Percentiles rank a stretch among this genome's conserved stretches.
phyloP scores from a whole-genome alignment of 2,113 vertebrate genomes.

The Poicephalus gulielmi region DNA sequence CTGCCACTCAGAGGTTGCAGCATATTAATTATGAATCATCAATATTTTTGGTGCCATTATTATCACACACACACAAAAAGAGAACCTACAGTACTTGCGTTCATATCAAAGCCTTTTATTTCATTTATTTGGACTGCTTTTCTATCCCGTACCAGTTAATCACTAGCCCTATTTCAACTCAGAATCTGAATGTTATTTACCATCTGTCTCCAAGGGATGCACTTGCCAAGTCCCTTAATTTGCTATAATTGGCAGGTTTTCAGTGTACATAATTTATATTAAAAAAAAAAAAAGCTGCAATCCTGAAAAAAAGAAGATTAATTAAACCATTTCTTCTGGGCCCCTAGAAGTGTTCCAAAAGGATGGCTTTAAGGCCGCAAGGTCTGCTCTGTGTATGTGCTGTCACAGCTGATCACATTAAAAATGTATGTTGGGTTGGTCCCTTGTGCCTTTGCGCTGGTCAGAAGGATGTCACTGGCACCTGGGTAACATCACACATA shows the following conservation, averaged over 20 bases:
- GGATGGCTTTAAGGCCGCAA: conserved; percentile 74
- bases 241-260: conserved; percentile 84
- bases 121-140: conserved; percentile 74
- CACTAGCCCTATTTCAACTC: conserved; percentile 78
- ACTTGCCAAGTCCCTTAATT: conserved; percentile 83
- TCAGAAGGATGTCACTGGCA: conserved; percentile 78
- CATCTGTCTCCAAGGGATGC: conserved; percentile 80
- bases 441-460: conserved; percentile 71
- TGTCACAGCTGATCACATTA: conserved; percentile 82
- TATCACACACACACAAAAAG: conserved; percentile 15
- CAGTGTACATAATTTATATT: conserved; percentile 84
- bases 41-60: conserved; percentile 62
- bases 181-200: conserved; percentile 84
- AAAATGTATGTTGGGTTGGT: conserved; percentile 80
- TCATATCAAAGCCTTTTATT: conserved; percentile 72
- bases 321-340: conserved; percentile 79
- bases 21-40: conserved; percentile 62
- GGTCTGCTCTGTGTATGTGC: conserved; percentile 75
- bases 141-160: conserved; percentile 75
- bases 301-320: conserved; percentile 78
- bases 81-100: conserved; percentile 43
- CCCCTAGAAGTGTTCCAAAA: conserved; percentile 77
- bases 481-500: conserved; percentile 80
- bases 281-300: conserved; percentile 57
- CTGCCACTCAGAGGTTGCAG: conserved; percentile 21